Conservation (phyloP, 53 echinoderm and acorn worm species). For the Echinometra lucunter region DNA sequence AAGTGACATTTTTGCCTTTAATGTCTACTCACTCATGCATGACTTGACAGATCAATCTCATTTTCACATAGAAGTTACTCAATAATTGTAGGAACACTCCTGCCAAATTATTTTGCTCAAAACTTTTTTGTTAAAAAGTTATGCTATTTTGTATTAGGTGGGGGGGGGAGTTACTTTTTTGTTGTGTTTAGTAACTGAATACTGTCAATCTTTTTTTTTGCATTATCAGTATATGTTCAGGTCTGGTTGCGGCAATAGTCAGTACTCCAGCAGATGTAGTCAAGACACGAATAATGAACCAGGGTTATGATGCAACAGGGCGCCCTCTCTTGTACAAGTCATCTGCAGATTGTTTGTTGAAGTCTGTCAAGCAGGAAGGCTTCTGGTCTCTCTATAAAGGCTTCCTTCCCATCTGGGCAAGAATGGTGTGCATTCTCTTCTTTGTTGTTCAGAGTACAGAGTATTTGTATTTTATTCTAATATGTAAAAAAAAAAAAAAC, state of each 20-base stretch:
- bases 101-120: too few relatives aligned
- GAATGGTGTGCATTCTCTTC: slow-evolving; percentile 79
- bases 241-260: slow-evolving; percentile 91
- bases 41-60: too few relatives aligned
- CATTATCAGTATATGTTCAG: slow-evolving; percentile 80
- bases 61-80: too few relatives aligned
- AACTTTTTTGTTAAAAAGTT: too few relatives aligned
- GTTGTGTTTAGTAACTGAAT: too few relatives aligned
- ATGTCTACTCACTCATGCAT: too few relatives aligned
- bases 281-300: slow-evolving; percentile 98
- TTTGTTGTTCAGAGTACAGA: neutral
- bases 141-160: too few relatives aligned
- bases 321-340: slow-evolving; percentile 89
- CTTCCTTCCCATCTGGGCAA: slow-evolving; percentile 96
- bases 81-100: too few relatives aligned
- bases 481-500: too few relatives aligned
- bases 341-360: slow-evolving; percentile 90
- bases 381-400: slow-evolving; percentile 96
- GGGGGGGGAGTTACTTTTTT: too few relatives aligned
- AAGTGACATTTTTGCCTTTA: too few relatives aligned
- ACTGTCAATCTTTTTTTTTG: neutral
- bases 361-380: slow-evolving; percentile 88
- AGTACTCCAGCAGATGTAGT: slow-evolving; percentile 97
- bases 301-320: slow-evolving; percentile 81
- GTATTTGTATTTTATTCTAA: too few relatives aligned